Evolutionary conservation across 2,113 vertebrate species (phyloP).

Genomic region (Platichthys stellatus): DNA sequence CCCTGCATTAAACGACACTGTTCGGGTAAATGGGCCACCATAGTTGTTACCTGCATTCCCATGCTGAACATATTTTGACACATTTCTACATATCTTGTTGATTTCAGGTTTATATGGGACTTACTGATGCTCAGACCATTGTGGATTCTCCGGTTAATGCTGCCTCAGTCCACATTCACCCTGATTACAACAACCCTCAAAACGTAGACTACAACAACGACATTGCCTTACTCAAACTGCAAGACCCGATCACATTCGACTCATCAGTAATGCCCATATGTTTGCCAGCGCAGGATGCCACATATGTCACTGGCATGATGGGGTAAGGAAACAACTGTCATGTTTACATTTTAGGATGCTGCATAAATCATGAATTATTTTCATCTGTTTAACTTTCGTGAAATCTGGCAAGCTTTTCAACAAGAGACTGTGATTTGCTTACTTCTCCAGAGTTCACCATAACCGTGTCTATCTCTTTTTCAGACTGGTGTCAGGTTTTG

Average conservation of each 20-base stretch:
- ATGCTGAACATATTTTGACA: background rate
- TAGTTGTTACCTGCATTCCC: background rate
- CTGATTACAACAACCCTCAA: slow-evolving; percentile 46
- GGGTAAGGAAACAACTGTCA: slow-evolving; percentile 48
- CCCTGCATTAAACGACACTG: fast-evolving
- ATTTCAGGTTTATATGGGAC: slow-evolving; percentile 63
- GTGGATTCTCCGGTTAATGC: fast-evolving
- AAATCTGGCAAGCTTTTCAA: background rate
- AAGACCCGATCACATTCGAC: slow-evolving; percentile 51
- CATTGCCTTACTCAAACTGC: slow-evolving; percentile 73
- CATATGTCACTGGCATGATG: background rate
- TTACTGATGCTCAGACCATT: background rate
- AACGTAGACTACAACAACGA: slow-evolving; percentile 39
- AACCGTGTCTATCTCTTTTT: background rate
- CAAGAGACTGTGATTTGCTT: background rate
- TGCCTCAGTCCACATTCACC: slow-evolving; percentile 64
- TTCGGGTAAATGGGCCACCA: slow-evolving; percentile 41
- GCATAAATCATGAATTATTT: background rate
- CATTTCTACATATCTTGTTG: background rate
- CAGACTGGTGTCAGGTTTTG: slow-evolving; percentile 74
- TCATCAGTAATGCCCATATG: slow-evolving; percentile 75
- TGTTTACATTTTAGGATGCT: background rate
- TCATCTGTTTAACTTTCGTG: too few relatives aligned
- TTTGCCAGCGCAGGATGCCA: slow-evolving; percentile 51
- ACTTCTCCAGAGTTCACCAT: background rate